phyloP scores from a whole-genome alignment of 2,888 invertebrate species.

The Orthosia incerta region DNA sequence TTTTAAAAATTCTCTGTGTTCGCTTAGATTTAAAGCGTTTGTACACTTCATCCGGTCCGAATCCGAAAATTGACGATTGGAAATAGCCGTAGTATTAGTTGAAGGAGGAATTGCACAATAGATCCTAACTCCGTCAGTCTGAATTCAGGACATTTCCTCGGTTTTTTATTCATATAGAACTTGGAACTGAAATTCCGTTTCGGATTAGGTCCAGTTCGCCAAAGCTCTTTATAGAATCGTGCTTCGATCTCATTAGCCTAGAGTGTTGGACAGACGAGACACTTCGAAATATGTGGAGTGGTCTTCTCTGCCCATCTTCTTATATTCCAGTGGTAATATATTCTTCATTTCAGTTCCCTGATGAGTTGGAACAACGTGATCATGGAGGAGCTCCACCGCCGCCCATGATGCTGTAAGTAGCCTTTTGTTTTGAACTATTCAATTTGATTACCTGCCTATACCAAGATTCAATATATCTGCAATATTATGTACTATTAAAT shows the following conservation, averaged over 20 bases:
- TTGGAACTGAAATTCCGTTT: too few species aligned
- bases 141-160: background rate
- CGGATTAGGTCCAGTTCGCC: too few species aligned
- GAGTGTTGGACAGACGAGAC: background rate
- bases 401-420: slow-evolving; percentile 80
- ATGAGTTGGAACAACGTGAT: slow-evolving; percentile 81
- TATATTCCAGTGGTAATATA: slow-evolving; percentile 7
- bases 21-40: background rate
- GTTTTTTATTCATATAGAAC: too few species aligned
- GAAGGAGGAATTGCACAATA: too few species aligned
- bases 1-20: background rate
- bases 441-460: slow-evolving; percentile 28
- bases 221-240: background rate
- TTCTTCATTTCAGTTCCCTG: slow-evolving; percentile 78
- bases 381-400: slow-evolving; percentile 66
- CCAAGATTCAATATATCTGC: slow-evolving; percentile 33
- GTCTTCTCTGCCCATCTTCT: background rate
- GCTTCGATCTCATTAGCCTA: background rate
- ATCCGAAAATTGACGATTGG: too few species aligned
- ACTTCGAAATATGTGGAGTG: background rate
- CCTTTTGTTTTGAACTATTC: slow-evolving; percentile 9
- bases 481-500: slow-evolving; percentile 20
- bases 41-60: too few species aligned
- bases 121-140: background rate
- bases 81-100: too few species aligned